A percentile compares a stretch with the other conserved stretches of the same genome.
Conservation (phyloP, 2,888 invertebrate species). For the Oscheius myriophilus region DNA sequence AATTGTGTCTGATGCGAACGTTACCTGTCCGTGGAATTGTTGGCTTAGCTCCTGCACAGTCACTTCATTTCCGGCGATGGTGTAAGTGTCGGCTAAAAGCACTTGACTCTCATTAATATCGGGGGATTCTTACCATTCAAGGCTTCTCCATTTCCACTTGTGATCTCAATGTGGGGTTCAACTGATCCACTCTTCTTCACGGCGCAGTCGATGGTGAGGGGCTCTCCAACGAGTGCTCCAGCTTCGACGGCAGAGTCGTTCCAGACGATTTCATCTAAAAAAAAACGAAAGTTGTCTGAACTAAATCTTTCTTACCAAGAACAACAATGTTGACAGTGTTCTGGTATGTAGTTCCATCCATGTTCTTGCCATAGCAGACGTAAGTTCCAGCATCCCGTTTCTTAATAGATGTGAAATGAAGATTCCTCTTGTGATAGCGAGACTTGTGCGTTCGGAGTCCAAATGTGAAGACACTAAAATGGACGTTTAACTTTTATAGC, state of each 20-base stretch:
- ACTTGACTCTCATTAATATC: background rate
- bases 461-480: conserved; percentile 56
- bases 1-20: no score
- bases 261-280: conserved; percentile 61
- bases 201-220: conserved; percentile 63
- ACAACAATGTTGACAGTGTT: conserved; percentile 46
- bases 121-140: conserved; percentile 40
- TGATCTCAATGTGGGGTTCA: conserved; percentile 57
- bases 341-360: conserved; percentile 45
- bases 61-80: conserved; percentile 27
- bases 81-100: conserved; percentile 12
- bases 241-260: conserved; percentile 41
- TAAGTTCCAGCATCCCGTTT: conserved; percentile 51
- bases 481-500: no score
- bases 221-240: conserved; percentile 61
- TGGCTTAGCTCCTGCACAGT: conserved; percentile 17
- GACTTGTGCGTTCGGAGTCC: conserved; percentile 43
- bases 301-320: conserved; percentile 37
- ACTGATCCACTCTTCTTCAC: conserved; percentile 34
- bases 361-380: conserved; percentile 45
- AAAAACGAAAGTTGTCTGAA: background rate
- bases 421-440: conserved; percentile 49
- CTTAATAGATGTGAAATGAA: conserved; percentile 54
- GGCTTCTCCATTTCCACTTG: conserved; percentile 57
- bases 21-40: conserved; percentile 22